Conservation (phyloP, 2,797 vertebrate genomes). For the Gymnothorax javanicus region DNA sequence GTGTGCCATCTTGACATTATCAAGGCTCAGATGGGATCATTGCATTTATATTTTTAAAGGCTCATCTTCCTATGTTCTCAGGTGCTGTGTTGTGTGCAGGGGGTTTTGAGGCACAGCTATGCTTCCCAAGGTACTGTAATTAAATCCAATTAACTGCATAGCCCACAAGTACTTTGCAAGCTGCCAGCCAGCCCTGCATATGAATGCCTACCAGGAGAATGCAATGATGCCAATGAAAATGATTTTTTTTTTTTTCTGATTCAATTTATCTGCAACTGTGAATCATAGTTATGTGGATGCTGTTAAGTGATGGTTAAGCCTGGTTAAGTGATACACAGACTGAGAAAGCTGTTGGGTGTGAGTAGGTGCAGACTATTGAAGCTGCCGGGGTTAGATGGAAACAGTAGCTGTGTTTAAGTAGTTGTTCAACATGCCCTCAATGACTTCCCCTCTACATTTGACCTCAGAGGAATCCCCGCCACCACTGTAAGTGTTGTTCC, state of each 20-base stretch:
- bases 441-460: too few relatives aligned
- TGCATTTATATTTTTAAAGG: too few relatives aligned
- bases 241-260: neutral
- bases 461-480: too few relatives aligned
- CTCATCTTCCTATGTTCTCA: too few relatives aligned
- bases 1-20: neutral
- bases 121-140: neutral
- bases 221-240: neutral
- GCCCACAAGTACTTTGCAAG: neutral
- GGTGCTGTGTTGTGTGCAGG: neutral
- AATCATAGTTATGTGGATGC: neutral
- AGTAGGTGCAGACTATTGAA: too few relatives aligned
- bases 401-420: too few relatives aligned
- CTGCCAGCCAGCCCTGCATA: neutral
- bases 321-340: too few relatives aligned
- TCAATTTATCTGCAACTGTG: neutral
- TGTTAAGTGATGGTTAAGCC: neutral
- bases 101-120: neutral
- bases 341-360: neutral
- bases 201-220: neutral
- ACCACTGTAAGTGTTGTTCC: too few relatives aligned
- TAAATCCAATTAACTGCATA: neutral
- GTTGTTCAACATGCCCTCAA: too few relatives aligned
- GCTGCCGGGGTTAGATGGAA: too few relatives aligned
- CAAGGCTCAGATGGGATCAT: neutral